Evolutionary conservation across 2,113 vertebrate genomes (phyloP).

Genomic region (Melozone crissalis): DNA sequence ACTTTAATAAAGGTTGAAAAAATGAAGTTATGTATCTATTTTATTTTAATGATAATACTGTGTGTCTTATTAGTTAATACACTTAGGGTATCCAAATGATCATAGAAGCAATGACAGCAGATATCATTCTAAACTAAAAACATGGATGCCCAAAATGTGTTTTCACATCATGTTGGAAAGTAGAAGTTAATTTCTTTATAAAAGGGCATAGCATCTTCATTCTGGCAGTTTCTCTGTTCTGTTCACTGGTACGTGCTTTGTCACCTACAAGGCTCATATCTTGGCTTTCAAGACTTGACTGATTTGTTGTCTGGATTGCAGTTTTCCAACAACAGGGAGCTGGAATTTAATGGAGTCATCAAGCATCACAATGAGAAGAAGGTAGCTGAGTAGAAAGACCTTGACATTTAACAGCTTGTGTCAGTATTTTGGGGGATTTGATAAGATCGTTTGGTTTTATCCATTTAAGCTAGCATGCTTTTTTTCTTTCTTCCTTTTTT

Average conservation of each 20-base stretch:
- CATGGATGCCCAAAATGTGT: background rate
- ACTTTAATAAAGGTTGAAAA: background rate
- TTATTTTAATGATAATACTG: background rate
- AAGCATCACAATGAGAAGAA: background rate
- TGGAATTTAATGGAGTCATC: background rate
- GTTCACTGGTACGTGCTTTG: rapidly evolving
- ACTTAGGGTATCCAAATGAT: background rate
- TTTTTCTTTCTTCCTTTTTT: background rate
- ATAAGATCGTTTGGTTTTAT: background rate
- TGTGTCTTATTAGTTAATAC: background rate
- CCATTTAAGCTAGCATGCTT: background rate
- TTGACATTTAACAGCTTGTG: background rate
- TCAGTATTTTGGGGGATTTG: background rate
- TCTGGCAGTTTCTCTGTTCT: background rate
- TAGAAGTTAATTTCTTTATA: background rate
- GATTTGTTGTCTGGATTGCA: background rate
- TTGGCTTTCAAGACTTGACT: background rate
- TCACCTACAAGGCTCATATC: background rate
- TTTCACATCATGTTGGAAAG: background rate
- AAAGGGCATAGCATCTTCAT: background rate
- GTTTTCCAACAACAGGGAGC: background rate
- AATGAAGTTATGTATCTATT: background rate
- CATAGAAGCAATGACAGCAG: background rate
- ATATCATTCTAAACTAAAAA: background rate
- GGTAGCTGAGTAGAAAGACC: background rate